phyloP scores from a whole-genome alignment of 1,140 invertebrate species.

The Papilio glaucus region DNA sequence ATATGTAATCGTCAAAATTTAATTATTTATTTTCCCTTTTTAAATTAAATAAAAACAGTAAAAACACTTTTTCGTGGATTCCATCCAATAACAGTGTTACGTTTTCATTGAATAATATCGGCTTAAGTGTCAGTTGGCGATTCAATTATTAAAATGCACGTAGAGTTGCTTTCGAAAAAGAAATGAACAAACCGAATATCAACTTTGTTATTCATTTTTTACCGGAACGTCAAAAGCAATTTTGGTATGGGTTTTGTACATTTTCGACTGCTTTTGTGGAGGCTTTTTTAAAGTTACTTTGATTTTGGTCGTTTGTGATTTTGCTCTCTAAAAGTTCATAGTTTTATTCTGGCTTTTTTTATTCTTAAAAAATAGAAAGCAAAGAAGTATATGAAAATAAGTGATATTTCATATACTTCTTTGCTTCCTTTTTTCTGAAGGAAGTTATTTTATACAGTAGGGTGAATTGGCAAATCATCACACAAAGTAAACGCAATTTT shows the following conservation, averaged over 20 bases:
- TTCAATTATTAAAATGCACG: conserved; percentile 15
- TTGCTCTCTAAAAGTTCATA: background rate
- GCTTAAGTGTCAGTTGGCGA: background rate
- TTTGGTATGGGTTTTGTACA: background rate
- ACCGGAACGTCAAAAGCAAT: conserved; percentile 6
- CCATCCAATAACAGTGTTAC: no score
- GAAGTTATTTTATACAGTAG: no score
- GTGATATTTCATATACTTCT: background rate
- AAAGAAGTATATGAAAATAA: no score
- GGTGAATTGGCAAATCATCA: no score
- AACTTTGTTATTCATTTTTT: conserved; percentile 22
- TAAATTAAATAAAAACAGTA: no score
- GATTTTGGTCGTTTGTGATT: conserved; percentile 3
- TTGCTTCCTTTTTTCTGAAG: background rate
- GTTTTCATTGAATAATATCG: no score
- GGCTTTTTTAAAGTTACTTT: background rate
- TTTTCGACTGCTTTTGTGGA: background rate
- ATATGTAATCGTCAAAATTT: no score
- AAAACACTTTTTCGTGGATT: no score
- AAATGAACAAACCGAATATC: conserved; percentile 5
- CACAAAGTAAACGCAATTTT: no score
- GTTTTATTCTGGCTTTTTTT: background rate
- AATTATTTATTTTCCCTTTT: no score
- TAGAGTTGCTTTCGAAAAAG: conserved; percentile 10
- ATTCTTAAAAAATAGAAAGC: no score